Conservation (phyloP, 2,888 invertebrate species). For the Drosophila niveifrons region DNA sequence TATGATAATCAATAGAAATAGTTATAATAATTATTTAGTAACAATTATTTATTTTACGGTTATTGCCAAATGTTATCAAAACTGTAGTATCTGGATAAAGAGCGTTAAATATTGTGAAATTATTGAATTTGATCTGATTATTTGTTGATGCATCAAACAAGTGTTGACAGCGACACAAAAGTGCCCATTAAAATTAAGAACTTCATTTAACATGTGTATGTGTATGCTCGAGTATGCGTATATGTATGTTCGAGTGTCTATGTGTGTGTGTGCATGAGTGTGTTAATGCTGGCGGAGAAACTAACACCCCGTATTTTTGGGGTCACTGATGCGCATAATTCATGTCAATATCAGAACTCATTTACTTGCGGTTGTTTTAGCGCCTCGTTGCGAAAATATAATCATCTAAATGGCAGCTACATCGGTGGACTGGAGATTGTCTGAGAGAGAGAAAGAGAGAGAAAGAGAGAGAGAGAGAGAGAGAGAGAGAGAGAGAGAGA, state of each 20-base stretch:
- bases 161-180: conserved; percentile 29
- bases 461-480: too few relatives aligned
- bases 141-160: conserved; percentile 42
- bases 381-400: conserved; percentile 51
- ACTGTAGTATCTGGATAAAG: too few relatives aligned
- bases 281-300: neutral
- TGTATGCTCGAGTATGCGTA: too few relatives aligned
- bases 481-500: too few relatives aligned
- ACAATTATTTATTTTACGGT: too few relatives aligned
- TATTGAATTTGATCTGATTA: conserved; percentile 36
- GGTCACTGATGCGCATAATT: conserved; percentile 70
- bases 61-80: too few relatives aligned
- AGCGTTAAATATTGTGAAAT: neutral
- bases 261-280: neutral
- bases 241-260: neutral
- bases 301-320: conserved; percentile 57
- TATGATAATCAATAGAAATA: too few relatives aligned
- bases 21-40: too few relatives aligned
- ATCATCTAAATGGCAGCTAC: conserved; percentile 53
- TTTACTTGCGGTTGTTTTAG: conserved; percentile 72
- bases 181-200: conserved; percentile 55
- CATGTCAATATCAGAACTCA: conserved; percentile 76
- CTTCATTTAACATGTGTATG: conserved; percentile 45
- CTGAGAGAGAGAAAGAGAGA: neutral
- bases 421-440: conserved; percentile 31